Evolutionary conservation across 2,797 vertebrate genomes (phyloP).

Genomic region (Catamblyrhynchus diadema): DNA sequence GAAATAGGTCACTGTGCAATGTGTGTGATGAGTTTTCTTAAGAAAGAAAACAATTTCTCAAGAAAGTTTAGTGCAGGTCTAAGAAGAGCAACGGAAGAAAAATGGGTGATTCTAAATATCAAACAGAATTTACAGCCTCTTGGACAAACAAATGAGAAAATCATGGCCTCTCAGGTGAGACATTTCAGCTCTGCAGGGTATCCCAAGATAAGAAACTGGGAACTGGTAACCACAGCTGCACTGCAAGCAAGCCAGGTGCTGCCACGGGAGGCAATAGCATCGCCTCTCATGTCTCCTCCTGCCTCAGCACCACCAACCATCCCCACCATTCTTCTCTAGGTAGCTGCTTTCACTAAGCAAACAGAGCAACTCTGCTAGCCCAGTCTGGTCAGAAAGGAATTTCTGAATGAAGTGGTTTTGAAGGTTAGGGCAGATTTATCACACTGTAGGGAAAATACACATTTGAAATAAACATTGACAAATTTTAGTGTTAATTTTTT

Average conservation of each 20-base stretch:
- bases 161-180: background rate
- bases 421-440: background rate
- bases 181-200: background rate
- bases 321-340: background rate
- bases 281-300: rapidly evolving
- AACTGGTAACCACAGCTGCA: background rate
- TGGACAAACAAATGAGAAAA: background rate
- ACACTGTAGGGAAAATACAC: background rate
- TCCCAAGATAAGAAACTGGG: rapidly evolving
- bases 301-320: background rate
- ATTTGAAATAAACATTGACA: background rate
- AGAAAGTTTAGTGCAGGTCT: background rate
- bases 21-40: background rate
- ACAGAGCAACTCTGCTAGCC: background rate
- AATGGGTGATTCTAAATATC: background rate
- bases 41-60: background rate
- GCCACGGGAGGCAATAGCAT: background rate
- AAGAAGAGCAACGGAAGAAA: background rate
- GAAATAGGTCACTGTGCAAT: background rate
- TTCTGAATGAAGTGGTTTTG: background rate
- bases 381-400: background rate
- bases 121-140: background rate
- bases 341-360: background rate
- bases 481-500: background rate
- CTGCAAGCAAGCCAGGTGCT: background rate